These are phyloP conservation scores for Hipparchia semele DNA, from an alignment of 2,888 invertebrate genomes.

Conservation along the genomic window DNA sequence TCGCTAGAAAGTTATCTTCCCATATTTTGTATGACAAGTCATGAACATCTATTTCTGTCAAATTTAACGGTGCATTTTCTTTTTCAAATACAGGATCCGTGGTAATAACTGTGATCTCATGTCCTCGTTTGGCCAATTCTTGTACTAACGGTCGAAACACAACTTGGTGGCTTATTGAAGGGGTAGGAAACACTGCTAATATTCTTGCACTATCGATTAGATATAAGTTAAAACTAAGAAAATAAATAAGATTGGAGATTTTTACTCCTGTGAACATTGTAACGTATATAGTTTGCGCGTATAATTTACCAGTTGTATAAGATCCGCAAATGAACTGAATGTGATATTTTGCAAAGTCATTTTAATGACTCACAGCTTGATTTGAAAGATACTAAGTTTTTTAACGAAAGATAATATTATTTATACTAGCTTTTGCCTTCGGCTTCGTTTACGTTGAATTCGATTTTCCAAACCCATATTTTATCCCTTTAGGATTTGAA, in stretches of 20 bases:
- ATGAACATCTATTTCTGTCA: constrained; percentile 54
- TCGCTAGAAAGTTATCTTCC: constrained; percentile 28
- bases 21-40: constrained; percentile 44
- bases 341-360: neutral
- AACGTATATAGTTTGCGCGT: neutral
- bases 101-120: constrained; percentile 57
- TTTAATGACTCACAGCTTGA: neutral
- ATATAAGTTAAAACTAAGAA: neutral
- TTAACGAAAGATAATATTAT: too few species aligned
- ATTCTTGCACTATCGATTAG: constrained; percentile 51
- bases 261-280: constrained; percentile 1
- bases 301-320: neutral
- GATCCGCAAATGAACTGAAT: too few species aligned
- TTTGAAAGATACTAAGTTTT: neutral
- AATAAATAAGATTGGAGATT: neutral
- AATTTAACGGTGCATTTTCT: constrained; percentile 44
- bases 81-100: constrained; percentile 48
- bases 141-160: constrained; percentile 51
- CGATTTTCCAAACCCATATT: too few species aligned
- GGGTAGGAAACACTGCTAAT: constrained; percentile 53
- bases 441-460: too few species aligned
- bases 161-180: constrained; percentile 61
- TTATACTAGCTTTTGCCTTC: too few species aligned
- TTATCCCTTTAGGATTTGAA: too few species aligned
- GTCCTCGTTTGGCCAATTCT: constrained; percentile 57